Evolutionary conservation across 2,888 invertebrate species (phyloP).

Genomic region (Ophion slaviceki): DNA sequence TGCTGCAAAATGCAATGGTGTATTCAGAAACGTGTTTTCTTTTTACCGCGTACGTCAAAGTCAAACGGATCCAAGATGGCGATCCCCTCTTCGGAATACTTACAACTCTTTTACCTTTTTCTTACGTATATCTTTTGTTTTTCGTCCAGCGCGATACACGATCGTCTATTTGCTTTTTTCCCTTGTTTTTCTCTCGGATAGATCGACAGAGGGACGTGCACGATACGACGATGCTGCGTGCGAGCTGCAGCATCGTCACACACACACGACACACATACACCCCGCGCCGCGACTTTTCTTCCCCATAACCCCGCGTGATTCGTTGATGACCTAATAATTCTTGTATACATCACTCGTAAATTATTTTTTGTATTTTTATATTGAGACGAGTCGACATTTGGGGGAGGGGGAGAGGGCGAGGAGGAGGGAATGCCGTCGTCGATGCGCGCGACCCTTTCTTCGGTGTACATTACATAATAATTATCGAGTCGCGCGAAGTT

Average conservation of each 20-base stretch:
- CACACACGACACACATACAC: not conserved
- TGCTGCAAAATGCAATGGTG: not conserved
- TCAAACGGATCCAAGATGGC: not conserved
- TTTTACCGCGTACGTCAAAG: not conserved
- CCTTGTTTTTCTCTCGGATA: conserved; percentile 50
- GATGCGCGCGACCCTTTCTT: conserved; percentile 21
- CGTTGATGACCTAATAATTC: conserved; percentile 62
- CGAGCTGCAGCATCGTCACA: not conserved
- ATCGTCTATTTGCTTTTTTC: conserved; percentile 70
- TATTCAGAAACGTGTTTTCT: not conserved
- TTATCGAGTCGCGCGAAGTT: not conserved
- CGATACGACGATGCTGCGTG: not conserved
- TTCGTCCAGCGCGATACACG: conserved; percentile 19
- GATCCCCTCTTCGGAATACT: not conserved
- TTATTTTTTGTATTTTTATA: conserved; percentile 72
- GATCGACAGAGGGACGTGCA: conserved; percentile 39
- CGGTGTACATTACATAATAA: conserved; percentile 10
- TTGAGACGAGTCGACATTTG: conserved; percentile 67
- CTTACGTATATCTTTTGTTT: not conserved
- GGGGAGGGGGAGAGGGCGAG: conserved; percentile 43
- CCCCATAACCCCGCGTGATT: conserved; percentile 57
- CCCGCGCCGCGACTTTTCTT: not conserved
- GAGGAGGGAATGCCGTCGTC: not conserved
- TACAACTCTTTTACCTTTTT: not conserved
- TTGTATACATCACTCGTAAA: conserved; percentile 68